Percentiles rank a stretch among this genome's conserved stretches.
phyloP scores from a whole-genome alignment of 2,797 vertebrate genomes.

The Thripadectes ignobilis region DNA sequence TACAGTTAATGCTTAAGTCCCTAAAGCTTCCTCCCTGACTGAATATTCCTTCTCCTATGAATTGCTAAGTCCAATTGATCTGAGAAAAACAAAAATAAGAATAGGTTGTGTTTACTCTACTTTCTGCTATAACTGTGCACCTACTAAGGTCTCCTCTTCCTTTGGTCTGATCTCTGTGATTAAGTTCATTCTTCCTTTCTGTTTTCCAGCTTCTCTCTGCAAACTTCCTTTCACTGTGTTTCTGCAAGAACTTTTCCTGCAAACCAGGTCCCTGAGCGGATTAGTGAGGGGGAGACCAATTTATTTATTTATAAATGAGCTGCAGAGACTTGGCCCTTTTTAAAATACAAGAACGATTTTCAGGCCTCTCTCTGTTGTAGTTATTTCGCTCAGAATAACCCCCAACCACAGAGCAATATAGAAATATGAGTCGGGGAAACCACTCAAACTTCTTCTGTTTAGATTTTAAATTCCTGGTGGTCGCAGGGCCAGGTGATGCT shows the following conservation, averaged over 20 bases:
- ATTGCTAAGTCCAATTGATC: not conserved
- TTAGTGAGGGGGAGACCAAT: not conserved
- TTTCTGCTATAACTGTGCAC: not conserved
- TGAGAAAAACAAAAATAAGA: not conserved
- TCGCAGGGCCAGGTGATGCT: conserved; percentile 11
- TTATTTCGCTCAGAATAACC: not conserved
- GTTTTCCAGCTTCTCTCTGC: conserved; percentile 51
- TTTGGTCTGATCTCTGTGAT: not conserved
- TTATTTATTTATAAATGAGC: not conserved
- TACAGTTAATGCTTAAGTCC: not conserved
- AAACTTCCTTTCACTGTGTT: not conserved
- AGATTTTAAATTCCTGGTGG: not conserved
- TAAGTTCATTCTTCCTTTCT: conserved; percentile 32
- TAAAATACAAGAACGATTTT: not conserved
- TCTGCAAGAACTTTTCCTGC: conserved; percentile 7
- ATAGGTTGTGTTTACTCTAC: not conserved
- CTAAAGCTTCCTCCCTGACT: not conserved
- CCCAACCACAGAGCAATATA: not conserved
- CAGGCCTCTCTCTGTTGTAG: not conserved
- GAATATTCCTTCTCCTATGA: not conserved
- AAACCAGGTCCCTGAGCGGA: not conserved
- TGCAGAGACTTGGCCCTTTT: not conserved
- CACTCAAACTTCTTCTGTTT: not conserved
- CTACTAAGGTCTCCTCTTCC: not conserved
- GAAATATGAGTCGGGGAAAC: not conserved